These are phyloP conservation scores for Drosophila bocqueti DNA, from an alignment of 1,140 invertebrate genomes.

Conservation along the genomic window DNA sequence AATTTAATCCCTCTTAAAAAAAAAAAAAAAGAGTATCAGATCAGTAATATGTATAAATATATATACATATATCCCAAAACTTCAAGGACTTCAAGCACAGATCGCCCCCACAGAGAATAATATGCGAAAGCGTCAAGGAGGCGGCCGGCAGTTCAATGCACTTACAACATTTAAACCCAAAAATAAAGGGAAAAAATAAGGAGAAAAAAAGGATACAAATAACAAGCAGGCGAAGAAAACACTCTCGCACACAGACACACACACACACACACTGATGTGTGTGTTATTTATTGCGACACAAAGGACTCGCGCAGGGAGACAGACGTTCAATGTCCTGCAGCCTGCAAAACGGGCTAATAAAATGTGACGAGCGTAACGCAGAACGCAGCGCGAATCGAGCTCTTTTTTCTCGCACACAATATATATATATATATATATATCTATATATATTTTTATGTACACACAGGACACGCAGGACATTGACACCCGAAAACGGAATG, in stretches of 20 bases:
- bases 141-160: constrained; percentile 75
- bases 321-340: constrained; percentile 81
- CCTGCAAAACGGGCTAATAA: constrained; percentile 77
- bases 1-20: background rate
- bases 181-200: constrained; percentile 14
- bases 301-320: constrained; percentile 69
- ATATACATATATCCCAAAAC: background rate
- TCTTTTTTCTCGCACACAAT: constrained; percentile 34
- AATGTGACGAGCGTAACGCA: constrained; percentile 80
- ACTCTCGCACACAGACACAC: constrained; percentile 13
- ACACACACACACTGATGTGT: constrained; percentile 31
- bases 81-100: background rate
- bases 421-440: constrained; percentile 11
- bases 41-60: background rate
- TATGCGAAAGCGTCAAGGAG: constrained; percentile 37
- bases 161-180: constrained; percentile 62
- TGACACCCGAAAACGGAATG: constrained; percentile 72
- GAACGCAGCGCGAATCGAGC: constrained; percentile 70
- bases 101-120: constrained; percentile 16
- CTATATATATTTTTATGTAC: constrained; percentile 11
- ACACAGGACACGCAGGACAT: constrained; percentile 69
- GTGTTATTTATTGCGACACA: constrained; percentile 78
- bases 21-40: constrained; percentile 3
- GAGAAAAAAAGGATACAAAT: constrained; percentile 17
- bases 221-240: constrained; percentile 29